A percentile compares a stretch with the other conserved stretches of the same genome.
Evolutionary conservation across 2,113 vertebrate genomes (phyloP).

Genomic region (Nerophis lumbriciformis): DNA sequence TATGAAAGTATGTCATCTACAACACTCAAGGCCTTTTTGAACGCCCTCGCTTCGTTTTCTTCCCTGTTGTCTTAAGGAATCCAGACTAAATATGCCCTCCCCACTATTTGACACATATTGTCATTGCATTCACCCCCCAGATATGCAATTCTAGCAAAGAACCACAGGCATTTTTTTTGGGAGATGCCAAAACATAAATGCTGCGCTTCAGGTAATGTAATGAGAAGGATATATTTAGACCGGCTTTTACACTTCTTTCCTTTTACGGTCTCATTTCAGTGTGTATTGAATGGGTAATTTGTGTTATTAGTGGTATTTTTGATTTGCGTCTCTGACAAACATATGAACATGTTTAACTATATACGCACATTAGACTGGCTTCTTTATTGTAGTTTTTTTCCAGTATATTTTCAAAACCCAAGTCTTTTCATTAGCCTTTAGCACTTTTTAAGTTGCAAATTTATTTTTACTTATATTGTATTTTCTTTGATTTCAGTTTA

Average conservation of each 20-base stretch:
- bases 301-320: neutral
- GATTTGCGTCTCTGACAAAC: neutral
- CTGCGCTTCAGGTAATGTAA: slow-evolving; percentile 60
- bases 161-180: slow-evolving; percentile 46
- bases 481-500: no score
- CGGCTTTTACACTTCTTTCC: slow-evolving; percentile 25
- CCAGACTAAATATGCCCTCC: slow-evolving; percentile 57
- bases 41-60: slow-evolving; percentile 17
- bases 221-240: slow-evolving; percentile 45
- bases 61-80: slow-evolving; percentile 46
- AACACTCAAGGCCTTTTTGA: slow-evolving; percentile 45
- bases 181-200: slow-evolving; percentile 53
- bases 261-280: slow-evolving; percentile 24
- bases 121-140: slow-evolving; percentile 51
- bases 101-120: slow-evolving; percentile 53
- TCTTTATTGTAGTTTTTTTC: no score
- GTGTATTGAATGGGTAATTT: slow-evolving; percentile 2
- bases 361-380: no score
- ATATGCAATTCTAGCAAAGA: slow-evolving; percentile 55
- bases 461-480: no score
- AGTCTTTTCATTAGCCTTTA: no score
- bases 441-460: no score
- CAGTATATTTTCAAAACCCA: no score
- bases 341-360: no score
- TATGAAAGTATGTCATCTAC: slow-evolving; percentile 55